A percentile compares a stretch with the other conserved stretches of the same genome.
Conservation (phyloP, 2,797 vertebrate genomes). For the Acanthopagrus latus region DNA sequence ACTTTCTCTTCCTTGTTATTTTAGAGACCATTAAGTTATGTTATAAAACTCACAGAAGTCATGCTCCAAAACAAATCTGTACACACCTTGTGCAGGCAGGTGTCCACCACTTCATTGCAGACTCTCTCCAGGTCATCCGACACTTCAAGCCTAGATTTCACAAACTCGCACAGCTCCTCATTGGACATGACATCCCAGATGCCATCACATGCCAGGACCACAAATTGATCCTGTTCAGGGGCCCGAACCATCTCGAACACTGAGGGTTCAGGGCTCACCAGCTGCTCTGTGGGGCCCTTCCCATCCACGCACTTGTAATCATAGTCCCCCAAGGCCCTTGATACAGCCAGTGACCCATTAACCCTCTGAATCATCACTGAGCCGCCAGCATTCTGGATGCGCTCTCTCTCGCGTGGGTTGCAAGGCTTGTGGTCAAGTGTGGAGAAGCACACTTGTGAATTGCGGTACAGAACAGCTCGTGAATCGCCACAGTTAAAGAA, state of each 20-base stretch:
- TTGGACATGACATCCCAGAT: conserved; percentile 99
- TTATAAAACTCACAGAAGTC: neutral
- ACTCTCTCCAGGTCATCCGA: conserved; percentile 96
- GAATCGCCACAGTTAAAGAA: conserved; percentile 99
- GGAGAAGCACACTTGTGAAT: conserved; percentile 95
- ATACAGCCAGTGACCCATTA: conserved; percentile 97
- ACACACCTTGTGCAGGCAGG: conserved; percentile 98
- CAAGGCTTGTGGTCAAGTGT: conserved; percentile 99
- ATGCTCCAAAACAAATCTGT: neutral
- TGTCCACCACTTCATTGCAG: conserved; percentile 99
- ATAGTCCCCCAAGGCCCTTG: conserved; percentile 97
- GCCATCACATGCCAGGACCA: conserved; percentile 97
- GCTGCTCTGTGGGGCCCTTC: conserved; percentile 98
- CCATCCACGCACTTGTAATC: conserved; percentile 99
- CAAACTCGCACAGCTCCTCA: conserved; percentile 97
- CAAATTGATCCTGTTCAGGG: conserved; percentile 96
- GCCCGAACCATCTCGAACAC: conserved; percentile 94
- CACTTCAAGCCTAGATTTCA: conserved; percentile 96
- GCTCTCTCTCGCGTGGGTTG: conserved; percentile 96
- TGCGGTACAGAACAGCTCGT: conserved; percentile 94
- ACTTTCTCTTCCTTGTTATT: neutral
- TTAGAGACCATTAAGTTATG: neutral
- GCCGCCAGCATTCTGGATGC: conserved; percentile 99
- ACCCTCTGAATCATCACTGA: conserved; percentile 99
- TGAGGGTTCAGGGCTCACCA: conserved; percentile 98